phyloP scores from a whole-genome alignment of 2,113 vertebrate genomes.

The Poecile atricapillus region DNA sequence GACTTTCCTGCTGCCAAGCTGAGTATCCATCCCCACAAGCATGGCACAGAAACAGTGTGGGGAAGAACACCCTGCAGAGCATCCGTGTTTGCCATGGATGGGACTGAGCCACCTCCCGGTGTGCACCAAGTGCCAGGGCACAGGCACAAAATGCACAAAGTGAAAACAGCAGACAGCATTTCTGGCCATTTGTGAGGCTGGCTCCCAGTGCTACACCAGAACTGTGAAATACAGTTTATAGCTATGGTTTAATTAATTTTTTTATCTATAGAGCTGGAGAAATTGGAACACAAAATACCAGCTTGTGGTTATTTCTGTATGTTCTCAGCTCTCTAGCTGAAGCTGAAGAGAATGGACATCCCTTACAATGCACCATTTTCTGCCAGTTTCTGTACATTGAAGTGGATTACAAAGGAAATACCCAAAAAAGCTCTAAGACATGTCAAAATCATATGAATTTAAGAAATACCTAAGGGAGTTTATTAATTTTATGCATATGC shows the following conservation, averaged over 20 bases:
- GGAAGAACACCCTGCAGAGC: not conserved
- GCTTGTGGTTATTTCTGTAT: not conserved
- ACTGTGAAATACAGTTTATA: not conserved
- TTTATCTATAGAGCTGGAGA: not conserved
- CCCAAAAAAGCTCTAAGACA: not conserved
- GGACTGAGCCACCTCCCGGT: fast-evolving
- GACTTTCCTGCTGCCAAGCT: not conserved
- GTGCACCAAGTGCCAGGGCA: fast-evolving
- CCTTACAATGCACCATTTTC: not conserved
- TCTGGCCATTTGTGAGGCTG: not conserved
- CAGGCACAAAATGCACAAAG: not conserved
- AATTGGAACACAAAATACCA: not conserved
- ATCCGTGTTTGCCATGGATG: not conserved
- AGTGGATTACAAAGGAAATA: not conserved
- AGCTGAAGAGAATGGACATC: not conserved
- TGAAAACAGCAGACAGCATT: not conserved
- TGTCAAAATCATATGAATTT: not conserved
- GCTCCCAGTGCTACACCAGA: not conserved
- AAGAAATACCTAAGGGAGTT: not conserved
- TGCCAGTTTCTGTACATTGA: not conserved
- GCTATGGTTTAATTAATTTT: not conserved
- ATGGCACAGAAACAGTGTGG: not conserved
- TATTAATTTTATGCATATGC: not conserved
- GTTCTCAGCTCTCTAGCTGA: not conserved
- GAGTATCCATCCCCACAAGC: fast-evolving